phyloP scores from a whole-genome alignment of 2,888 invertebrate genomes.

The Drosophila birchii region DNA sequence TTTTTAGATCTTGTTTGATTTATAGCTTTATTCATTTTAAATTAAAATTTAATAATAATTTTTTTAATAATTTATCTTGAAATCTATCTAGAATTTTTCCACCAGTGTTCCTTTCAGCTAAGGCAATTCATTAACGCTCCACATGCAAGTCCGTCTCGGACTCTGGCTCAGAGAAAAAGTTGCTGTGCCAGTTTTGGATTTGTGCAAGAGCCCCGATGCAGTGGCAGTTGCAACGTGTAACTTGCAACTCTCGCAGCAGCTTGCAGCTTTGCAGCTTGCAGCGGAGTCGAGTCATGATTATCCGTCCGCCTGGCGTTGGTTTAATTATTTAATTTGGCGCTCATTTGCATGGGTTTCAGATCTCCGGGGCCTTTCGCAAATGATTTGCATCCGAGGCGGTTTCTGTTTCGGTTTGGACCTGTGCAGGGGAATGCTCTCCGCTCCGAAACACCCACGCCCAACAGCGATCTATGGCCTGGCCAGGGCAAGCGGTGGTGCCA shows the following conservation, averaged over 20 bases:
- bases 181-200: constrained; percentile 77
- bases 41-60: too few species aligned
- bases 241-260: constrained; percentile 40
- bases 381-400: constrained; percentile 66
- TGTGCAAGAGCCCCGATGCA: constrained; percentile 48
- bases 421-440: constrained; percentile 44
- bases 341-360: constrained; percentile 65
- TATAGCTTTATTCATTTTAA: too few species aligned
- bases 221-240: constrained; percentile 16
- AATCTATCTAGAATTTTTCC: neutral
- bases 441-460: constrained; percentile 31
- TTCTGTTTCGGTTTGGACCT: constrained; percentile 53
- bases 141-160: constrained; percentile 68
- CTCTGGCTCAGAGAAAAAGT: constrained; percentile 71
- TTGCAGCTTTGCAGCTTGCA: constrained; percentile 28
- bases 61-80: neutral
- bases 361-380: constrained; percentile 49
- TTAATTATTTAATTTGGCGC: constrained; percentile 79
- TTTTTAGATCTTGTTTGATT: too few species aligned
- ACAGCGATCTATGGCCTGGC: constrained; percentile 19
- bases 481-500: constrained; percentile 11
- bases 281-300: constrained; percentile 25
- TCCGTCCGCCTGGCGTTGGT: constrained; percentile 50
- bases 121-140: constrained; percentile 76
- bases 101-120: constrained; percentile 50